phyloP scores from a whole-genome alignment of 2,888 invertebrate species.

The Sylvicola cinctus region DNA sequence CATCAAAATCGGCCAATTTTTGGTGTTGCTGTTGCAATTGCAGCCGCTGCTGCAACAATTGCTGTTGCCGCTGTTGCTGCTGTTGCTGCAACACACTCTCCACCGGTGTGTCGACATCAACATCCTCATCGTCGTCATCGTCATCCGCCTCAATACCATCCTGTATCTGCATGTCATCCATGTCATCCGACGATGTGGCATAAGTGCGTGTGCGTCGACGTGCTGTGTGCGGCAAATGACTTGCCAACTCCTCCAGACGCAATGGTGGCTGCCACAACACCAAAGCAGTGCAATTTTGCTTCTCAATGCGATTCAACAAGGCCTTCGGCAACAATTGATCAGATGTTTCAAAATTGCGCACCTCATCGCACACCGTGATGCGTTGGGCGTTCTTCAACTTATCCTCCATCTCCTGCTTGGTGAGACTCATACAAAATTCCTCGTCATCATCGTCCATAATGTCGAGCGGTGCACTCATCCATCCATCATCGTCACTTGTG shows the following conservation, averaged over 20 bases:
- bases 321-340: slow-evolving; percentile 45
- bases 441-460: slow-evolving; percentile 12
- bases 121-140: slow-evolving; percentile 9
- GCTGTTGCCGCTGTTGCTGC: no score
- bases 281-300: slow-evolving; percentile 46
- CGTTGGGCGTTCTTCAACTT: slow-evolving; percentile 29
- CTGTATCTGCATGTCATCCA: slow-evolving; percentile 9
- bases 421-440: not conserved
- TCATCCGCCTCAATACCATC: slow-evolving; percentile 17
- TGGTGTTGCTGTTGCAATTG: no score
- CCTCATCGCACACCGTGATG: slow-evolving; percentile 46
- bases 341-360: slow-evolving; percentile 36
- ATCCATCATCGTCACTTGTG: slow-evolving; percentile 11
- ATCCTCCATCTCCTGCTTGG: slow-evolving; percentile 18
- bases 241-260: no score
- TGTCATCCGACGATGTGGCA: not conserved
- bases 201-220: no score
- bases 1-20: no score
- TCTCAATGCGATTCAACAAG: slow-evolving; percentile 40
- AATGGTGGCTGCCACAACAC: slow-evolving; percentile 64
- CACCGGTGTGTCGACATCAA: no score
- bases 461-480: slow-evolving; percentile 6
- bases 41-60: no score
- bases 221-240: no score
- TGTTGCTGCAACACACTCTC: no score